Percentiles rank a stretch among this genome's conserved stretches.
These are phyloP conservation scores for Panzeria rudis DNA, from an alignment of 2,888 invertebrate species.

Conservation along the genomic window DNA sequence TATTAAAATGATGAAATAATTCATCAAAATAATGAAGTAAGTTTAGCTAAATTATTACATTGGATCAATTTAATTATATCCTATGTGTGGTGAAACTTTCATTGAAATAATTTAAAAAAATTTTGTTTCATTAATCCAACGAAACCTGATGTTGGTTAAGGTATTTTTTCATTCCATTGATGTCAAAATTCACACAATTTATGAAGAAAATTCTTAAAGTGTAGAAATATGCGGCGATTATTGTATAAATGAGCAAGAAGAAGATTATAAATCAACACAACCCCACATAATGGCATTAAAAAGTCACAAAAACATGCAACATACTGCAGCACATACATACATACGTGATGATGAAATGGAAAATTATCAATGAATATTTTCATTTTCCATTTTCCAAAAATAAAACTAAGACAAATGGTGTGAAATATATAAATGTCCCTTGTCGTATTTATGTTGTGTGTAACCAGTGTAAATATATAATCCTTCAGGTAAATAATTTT, in stretches of 20 bases:
- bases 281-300: conserved; percentile 62
- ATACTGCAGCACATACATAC: not conserved
- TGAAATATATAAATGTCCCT: conserved; percentile 54
- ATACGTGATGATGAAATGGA: not conserved
- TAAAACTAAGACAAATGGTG: conserved; percentile 55
- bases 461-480: conserved; percentile 69
- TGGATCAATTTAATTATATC: too few relatives aligned
- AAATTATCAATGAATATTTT: conserved; percentile 41
- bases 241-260: conserved; percentile 41
- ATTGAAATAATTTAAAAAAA: too few relatives aligned
- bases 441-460: conserved; percentile 26
- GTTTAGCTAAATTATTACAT: too few relatives aligned
- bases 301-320: conserved; percentile 60
- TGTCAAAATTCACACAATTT: too few relatives aligned
- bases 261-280: conserved; percentile 54
- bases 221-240: conserved; percentile 18
- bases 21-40: too few relatives aligned
- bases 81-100: too few relatives aligned
- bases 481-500: conserved; percentile 74
- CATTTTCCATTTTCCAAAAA: conserved; percentile 11
- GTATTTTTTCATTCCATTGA: too few relatives aligned
- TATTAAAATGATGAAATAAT: too few relatives aligned
- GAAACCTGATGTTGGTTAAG: too few relatives aligned
- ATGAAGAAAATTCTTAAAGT: too few relatives aligned
- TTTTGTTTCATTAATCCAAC: too few relatives aligned